Evolutionary conservation across 2,797 vertebrate genomes (phyloP).

Genomic region (Chanos chanos): DNA sequence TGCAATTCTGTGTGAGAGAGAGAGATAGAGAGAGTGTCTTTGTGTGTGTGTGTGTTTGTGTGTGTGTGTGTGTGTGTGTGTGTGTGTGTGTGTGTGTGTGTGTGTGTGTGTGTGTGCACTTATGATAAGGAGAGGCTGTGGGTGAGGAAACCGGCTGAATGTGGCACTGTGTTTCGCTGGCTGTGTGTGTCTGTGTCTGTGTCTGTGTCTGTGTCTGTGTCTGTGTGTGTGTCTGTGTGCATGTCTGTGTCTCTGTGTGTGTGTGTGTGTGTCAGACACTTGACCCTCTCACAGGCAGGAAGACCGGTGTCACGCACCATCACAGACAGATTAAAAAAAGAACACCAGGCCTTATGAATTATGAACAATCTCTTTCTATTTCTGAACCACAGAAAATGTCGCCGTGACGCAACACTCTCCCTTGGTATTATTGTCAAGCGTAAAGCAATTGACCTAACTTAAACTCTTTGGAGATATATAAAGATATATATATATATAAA

Average conservation of each 20-base stretch:
- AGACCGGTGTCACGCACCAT: slow-evolving; percentile 18
- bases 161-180: neutral
- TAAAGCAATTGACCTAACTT: too few relatives aligned
- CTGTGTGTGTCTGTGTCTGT: neutral
- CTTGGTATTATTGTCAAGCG: too few relatives aligned
- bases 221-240: neutral
- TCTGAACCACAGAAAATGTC: neutral
- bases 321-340: slow-evolving; percentile 1
- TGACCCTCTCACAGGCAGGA: neutral
- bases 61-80: neutral
- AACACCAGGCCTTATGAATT: slow-evolving; percentile 10
- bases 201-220: neutral
- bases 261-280: neutral
- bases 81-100: slow-evolving; percentile 6
- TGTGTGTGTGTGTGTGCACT: slow-evolving; percentile 5
- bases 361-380: slow-evolving; percentile 10
- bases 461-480: too few relatives aligned
- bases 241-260: neutral
- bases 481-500: too few relatives aligned
- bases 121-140: neutral
- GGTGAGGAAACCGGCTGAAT: too few relatives aligned
- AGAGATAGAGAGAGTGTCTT: too few relatives aligned
- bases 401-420: too few relatives aligned
- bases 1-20: neutral
- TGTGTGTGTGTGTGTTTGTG: neutral